Conservation (phyloP, 2,888 invertebrate genomes). For the Falcaria lacertinaria region DNA sequence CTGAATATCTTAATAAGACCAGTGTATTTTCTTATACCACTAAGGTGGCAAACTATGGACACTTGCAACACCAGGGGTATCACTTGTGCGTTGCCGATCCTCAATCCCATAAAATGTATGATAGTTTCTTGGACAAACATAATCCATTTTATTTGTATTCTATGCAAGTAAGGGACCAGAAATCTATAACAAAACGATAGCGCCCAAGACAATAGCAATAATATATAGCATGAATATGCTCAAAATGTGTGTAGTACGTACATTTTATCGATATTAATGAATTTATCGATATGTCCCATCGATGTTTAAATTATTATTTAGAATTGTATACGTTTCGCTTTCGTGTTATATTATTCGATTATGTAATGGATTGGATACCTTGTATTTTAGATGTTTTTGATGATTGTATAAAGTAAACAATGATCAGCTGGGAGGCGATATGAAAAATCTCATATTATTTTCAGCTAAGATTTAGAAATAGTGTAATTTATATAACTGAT, state of each 20-base stretch:
- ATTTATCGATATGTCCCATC: constrained; percentile 1
- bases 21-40: too few relatives aligned
- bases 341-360: not conserved
- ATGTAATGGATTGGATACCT: not conserved
- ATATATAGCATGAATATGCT: not conserved
- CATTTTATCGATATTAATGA: not conserved
- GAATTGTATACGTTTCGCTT: not conserved
- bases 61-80: too few relatives aligned
- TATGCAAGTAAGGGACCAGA: not conserved
- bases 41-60: too few relatives aligned
- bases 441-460: constrained; percentile 31
- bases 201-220: not conserved
- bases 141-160: not conserved
- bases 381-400: not conserved
- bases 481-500: constrained; percentile 51
- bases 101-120: too few relatives aligned
- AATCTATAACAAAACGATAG: not conserved
- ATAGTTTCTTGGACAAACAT: too few relatives aligned
- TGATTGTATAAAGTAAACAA: constrained; percentile 2
- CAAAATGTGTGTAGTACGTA: not conserved
- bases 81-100: too few relatives aligned
- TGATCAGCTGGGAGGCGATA: constrained; percentile 6
- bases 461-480: constrained; percentile 40
- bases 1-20: too few relatives aligned
- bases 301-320: constrained; percentile 1